Conservation (phyloP, 2,797 vertebrate genomes). For the Acanthurus tractus region DNA sequence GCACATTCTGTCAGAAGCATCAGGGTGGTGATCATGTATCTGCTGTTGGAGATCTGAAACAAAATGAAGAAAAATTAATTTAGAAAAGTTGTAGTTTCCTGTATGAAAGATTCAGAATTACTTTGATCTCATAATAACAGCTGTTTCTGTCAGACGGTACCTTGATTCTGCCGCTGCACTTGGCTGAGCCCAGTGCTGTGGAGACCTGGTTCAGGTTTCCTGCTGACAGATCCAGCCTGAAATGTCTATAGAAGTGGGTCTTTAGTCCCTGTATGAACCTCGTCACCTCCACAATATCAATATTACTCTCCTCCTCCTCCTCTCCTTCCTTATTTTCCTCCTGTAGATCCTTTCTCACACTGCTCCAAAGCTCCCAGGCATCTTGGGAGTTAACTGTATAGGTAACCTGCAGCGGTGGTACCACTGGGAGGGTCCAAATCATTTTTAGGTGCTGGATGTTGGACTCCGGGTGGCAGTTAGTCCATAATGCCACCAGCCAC, state of each 20-base stretch:
- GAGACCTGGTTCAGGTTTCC: constrained; percentile 89
- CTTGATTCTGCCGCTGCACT: constrained; percentile 91
- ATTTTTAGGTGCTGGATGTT: constrained; percentile 84
- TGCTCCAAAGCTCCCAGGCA: constrained; percentile 91
- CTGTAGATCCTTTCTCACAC: constrained; percentile 80
- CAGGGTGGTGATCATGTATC: constrained; percentile 88
- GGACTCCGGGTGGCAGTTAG: constrained; percentile 84
- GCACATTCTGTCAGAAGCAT: constrained; percentile 93
- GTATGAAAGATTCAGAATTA: not conserved
- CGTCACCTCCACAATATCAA: constrained; percentile 90
- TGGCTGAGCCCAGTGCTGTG: constrained; percentile 90
- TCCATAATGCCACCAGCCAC: constrained; percentile 94
- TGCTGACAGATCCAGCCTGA: constrained; percentile 91
- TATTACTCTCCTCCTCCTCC: constrained; percentile 69
- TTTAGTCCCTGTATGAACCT: constrained; percentile 90
- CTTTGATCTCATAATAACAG: not conserved
- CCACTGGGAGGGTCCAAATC: constrained; percentile 87
- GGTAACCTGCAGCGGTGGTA: constrained; percentile 87
- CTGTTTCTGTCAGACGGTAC: constrained; percentile 70
- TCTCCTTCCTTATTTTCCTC: constrained; percentile 15
- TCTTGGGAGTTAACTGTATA: constrained; percentile 89
- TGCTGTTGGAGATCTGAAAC: constrained; percentile 90
- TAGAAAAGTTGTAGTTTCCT: not conserved
- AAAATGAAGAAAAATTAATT: constrained; percentile 24
- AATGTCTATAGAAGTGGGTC: constrained; percentile 94